Percentiles rank a stretch among this genome's conserved stretches.
Conservation (phyloP, 2,888 invertebrate species). For the Sesamia inferens region DNA sequence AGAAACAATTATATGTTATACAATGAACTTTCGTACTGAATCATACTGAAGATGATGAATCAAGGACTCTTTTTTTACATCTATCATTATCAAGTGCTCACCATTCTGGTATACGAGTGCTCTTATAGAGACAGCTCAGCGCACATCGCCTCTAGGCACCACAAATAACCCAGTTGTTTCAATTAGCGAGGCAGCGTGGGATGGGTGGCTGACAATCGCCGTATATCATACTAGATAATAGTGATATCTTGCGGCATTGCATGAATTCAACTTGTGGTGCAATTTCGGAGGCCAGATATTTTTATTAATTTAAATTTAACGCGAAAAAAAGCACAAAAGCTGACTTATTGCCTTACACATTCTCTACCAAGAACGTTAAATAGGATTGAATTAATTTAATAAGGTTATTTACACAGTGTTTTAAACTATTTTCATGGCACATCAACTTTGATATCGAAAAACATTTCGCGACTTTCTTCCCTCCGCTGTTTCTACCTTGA, state of each 20-base stretch:
- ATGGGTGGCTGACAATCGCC: slow-evolving; percentile 21
- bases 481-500: too few relatives aligned
- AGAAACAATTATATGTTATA: too few relatives aligned
- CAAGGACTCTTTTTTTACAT: background rate
- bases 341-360: too few relatives aligned
- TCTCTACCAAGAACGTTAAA: too few relatives aligned
- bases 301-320: too few relatives aligned
- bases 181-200: slow-evolving; percentile 46
- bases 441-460: too few relatives aligned
- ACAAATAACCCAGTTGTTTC: slow-evolving; percentile 45
- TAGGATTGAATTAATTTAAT: too few relatives aligned
- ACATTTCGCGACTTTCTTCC: too few relatives aligned
- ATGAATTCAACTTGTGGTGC: slow-evolving; percentile 1
- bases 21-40: background rate
- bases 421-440: too few relatives aligned
- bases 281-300: background rate
- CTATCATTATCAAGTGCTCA: background rate
- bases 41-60: background rate
- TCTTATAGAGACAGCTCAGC: slow-evolving; percentile 1
- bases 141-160: slow-evolving; percentile 35
- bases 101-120: slow-evolving; percentile 2
- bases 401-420: too few relatives aligned
- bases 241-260: slow-evolving; percentile 18
- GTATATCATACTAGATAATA: slow-evolving; percentile 28
- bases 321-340: too few relatives aligned